phyloP scores from a whole-genome alignment of 2,888 invertebrate species.

The Meteorus cinctellus region DNA sequence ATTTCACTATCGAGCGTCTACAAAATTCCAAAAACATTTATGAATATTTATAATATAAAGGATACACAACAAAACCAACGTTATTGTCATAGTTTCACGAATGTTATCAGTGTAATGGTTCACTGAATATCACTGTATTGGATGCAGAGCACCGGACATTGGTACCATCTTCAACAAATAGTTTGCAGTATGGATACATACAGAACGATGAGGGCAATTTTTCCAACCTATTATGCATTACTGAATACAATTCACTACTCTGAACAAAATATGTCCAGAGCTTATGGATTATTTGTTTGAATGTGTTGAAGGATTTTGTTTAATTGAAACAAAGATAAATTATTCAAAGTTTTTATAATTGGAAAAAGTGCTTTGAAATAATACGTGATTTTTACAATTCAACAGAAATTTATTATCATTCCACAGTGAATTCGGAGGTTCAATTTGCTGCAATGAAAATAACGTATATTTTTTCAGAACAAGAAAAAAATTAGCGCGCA shows the following conservation, averaged over 20 bases:
- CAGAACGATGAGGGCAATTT: no score
- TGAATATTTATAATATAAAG: neutral
- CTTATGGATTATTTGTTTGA: no score
- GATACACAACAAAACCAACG: neutral
- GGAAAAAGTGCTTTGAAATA: neutral
- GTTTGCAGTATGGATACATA: neutral
- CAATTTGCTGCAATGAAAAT: neutral
- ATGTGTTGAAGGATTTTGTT: no score
- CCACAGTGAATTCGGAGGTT: neutral
- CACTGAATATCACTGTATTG: neutral
- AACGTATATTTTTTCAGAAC: neutral
- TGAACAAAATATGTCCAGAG: no score
- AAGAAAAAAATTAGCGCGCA: neutral
- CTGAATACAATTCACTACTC: no score
- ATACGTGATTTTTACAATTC: neutral
- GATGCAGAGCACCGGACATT: neutral
- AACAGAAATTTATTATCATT: neutral
- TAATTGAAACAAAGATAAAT: neutral
- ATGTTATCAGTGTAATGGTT: neutral
- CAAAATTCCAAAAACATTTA: neutral
- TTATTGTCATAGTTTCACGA: neutral
- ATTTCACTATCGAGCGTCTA: no score
- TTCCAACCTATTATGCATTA: neutral
- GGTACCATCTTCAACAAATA: neutral
- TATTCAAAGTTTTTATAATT: neutral